These are phyloP conservation scores for Tenthredo notha DNA, from an alignment of 2,888 invertebrate genomes.

Conservation along the genomic window DNA sequence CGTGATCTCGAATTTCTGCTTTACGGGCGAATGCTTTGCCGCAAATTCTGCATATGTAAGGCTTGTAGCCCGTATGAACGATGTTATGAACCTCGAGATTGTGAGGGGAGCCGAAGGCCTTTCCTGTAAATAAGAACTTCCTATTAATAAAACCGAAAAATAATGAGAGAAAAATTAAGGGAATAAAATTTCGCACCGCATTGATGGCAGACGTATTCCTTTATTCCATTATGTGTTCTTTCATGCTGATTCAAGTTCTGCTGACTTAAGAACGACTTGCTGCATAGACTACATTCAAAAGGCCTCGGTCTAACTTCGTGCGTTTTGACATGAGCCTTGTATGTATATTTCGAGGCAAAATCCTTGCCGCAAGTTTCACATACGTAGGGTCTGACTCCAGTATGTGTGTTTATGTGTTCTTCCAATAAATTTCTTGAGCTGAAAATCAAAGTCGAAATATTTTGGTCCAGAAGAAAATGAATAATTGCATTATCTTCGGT, in stretches of 20 bases:
- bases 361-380: conserved; percentile 86
- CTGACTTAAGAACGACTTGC: conserved; percentile 87
- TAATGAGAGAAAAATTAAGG: background rate
- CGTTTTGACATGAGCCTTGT: conserved; percentile 88
- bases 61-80: conserved; percentile 88
- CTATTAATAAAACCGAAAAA: background rate
- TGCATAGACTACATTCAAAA: conserved; percentile 84
- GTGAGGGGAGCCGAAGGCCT: conserved; percentile 89
- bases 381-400: conserved; percentile 84
- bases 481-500: background rate
- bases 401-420: conserved; percentile 88
- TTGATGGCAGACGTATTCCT: conserved; percentile 85
- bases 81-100: conserved; percentile 89
- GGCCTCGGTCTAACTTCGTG: conserved; percentile 86
- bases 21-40: conserved; percentile 88
- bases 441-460: conserved; percentile 64
- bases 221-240: conserved; percentile 86
- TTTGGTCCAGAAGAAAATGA: background rate
- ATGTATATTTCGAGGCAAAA: conserved; percentile 90
- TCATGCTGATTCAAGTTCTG: conserved; percentile 89
- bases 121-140: conserved; percentile 77
- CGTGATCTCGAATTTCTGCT: conserved; percentile 90
- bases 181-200: conserved; percentile 81
- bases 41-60: conserved; percentile 86
- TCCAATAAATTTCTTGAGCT: conserved; percentile 85